Evolutionary conservation across 1,140 invertebrate species (phyloP).

Genomic region (Dendrolimus punctatus): DNA sequence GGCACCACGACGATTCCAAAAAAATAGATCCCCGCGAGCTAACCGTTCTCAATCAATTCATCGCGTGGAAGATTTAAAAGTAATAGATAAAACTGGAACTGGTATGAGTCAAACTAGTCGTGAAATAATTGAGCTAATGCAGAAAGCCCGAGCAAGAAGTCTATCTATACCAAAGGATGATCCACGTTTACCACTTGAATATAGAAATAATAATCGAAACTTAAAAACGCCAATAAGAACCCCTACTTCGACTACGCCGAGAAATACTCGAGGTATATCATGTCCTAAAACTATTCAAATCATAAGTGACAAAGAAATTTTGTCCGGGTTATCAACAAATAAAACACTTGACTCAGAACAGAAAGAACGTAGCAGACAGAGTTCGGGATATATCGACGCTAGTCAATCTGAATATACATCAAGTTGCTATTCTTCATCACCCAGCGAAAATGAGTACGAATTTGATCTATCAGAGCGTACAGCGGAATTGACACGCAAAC

Average conservation of each 20-base stretch:
- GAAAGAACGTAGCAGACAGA: slow-evolving; percentile 45
- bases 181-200: slow-evolving; percentile 44
- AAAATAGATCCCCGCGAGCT: slow-evolving; percentile 56
- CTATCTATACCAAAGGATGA: slow-evolving; percentile 67
- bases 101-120: slow-evolving; percentile 64
- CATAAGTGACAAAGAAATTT: slow-evolving; percentile 68
- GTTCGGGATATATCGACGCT: slow-evolving; percentile 66
- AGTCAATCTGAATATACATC: slow-evolving; percentile 69
- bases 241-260: slow-evolving; percentile 35
- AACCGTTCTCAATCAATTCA: slow-evolving; percentile 61
- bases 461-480: slow-evolving; percentile 65
- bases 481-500: slow-evolving; percentile 60
- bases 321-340: slow-evolving; percentile 63
- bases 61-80: slow-evolving; percentile 37
- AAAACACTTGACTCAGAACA: slow-evolving; percentile 31
- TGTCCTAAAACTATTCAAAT: slow-evolving; percentile 71
- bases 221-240: slow-evolving; percentile 66
- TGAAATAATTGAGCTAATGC: slow-evolving; percentile 67
- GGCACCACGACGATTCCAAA: slow-evolving; percentile 50
- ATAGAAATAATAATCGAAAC: slow-evolving; percentile 41
- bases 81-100: slow-evolving; percentile 50
- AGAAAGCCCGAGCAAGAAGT: slow-evolving; percentile 67
- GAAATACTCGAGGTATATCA: slow-evolving; percentile 56
- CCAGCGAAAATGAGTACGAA: slow-evolving; percentile 68
- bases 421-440: slow-evolving; percentile 66